phyloP scores from a whole-genome alignment of 64 coral and sea anemone genomes.

The Montipora sp. region DNA sequence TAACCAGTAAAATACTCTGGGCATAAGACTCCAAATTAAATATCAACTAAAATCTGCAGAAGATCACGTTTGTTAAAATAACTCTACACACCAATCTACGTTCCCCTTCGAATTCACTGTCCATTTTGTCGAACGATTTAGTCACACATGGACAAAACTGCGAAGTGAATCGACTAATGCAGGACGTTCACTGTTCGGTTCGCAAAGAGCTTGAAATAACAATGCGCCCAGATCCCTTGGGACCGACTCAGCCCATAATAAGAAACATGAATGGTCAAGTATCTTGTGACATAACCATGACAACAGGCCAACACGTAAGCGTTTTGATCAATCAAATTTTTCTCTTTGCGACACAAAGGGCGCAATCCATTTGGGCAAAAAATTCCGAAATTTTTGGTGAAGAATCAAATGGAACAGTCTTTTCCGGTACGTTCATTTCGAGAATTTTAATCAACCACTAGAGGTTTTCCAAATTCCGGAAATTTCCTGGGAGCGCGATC shows the following conservation, averaged over 20 bases:
- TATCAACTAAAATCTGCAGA: background rate
- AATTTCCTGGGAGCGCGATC: no score
- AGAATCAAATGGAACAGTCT: no score
- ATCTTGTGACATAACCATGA: constrained; percentile 24
- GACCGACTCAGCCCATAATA: constrained; percentile 30
- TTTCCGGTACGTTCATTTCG: no score
- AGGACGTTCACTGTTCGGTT: constrained; percentile 43
- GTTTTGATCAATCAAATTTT: background rate
- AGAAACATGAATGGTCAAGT: background rate
- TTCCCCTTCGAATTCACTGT: constrained; percentile 34
- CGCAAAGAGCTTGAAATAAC: constrained; percentile 7
- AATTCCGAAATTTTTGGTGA: no score
- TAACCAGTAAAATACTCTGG: constrained; percentile 20
- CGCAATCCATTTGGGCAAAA: no score
- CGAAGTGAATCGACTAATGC: background rate
- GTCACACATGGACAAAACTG: constrained; percentile 18
- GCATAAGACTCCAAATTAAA: constrained; percentile 11
- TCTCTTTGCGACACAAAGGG: background rate
- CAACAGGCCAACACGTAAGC: background rate
- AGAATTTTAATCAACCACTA: no score
- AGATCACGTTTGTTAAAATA: constrained; percentile 35
- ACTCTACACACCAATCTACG: constrained; percentile 55
- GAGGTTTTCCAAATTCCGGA: no score
- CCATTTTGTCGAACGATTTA: constrained; percentile 23
- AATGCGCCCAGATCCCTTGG: constrained; percentile 36